phyloP scores from a whole-genome alignment of 1,140 invertebrate species.

The Drosophila funebris region DNA sequence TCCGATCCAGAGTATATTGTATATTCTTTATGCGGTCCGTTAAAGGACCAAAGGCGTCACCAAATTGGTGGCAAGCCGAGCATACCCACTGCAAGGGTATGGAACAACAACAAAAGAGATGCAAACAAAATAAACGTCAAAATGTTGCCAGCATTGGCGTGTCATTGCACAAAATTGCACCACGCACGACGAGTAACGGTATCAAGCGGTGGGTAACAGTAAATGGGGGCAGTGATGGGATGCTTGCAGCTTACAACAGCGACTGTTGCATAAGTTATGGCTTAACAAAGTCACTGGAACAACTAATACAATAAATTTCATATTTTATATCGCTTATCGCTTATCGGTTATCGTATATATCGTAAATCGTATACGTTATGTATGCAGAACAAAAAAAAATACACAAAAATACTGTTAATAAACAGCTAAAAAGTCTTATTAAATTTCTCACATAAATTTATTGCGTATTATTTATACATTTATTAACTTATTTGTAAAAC shows the following conservation, averaged over 20 bases:
- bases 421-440: background rate
- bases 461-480: background rate
- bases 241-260: background rate
- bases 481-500: background rate
- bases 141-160: conserved; percentile 31
- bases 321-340: background rate
- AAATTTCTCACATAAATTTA: too few relatives aligned
- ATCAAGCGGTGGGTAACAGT: background rate
- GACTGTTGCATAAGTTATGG: background rate
- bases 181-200: conserved; percentile 38
- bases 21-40: too few relatives aligned
- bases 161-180: conserved; percentile 41
- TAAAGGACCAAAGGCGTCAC: too few relatives aligned
- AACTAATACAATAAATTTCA: background rate
- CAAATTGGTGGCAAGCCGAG: too few relatives aligned
- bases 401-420: background rate
- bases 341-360: background rate
- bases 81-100: background rate
- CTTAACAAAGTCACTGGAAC: background rate
- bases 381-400: background rate
- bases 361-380: too few relatives aligned
- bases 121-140: conserved; percentile 14
- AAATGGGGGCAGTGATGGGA: background rate
- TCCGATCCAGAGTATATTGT: too few relatives aligned
- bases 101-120: background rate